Evolutionary conservation across 2,797 vertebrate genomes (phyloP), one percentile per base, ranked within the genome.

Genomic region (Helarctos malayanus): DNA sequence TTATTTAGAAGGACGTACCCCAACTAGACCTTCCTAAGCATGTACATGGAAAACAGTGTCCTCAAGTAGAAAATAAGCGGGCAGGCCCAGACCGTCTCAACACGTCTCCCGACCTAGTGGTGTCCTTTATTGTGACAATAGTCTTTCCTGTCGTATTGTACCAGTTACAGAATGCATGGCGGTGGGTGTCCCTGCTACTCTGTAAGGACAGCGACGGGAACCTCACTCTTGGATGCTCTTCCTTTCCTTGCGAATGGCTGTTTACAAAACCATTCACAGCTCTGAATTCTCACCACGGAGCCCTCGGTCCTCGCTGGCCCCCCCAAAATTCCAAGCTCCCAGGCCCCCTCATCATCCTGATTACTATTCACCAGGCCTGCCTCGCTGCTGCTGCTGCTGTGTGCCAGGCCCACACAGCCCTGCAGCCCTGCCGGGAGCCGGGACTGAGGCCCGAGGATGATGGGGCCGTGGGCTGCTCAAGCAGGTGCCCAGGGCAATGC

Each of bases 401-500:
- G 75, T 75, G 73, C 81, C 61, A 54, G 91, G 65, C 89, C 49
- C 89, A 29, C 2, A 4, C 35, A 78, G 52, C 52, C 91, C 91
- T 12, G 14, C 0, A 56, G 80, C n/a, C 41, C 87, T 38, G 21
- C 10, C 23, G 83, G 92, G 81, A 95, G 63, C 90, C 73, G 19
- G 68, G 61, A 71, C 52, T 83, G 61, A 29, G 57, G 41, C 52
- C 75, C 71, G 65, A 52, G 16, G 25, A 68, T 73, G 59, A 86
- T 5, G 6, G 68, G 81, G 54, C 47, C 25, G 0, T 29, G 11
- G 38, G 76, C 65, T 81, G 69, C 63, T 85, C 88, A 78, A 4
- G 0, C 57, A 95, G 82, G 94, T 94, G 94, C 90, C 90, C 81
- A 91, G 90, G 78, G 95, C n/a, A 0, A 97, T 88, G 79, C 88